Base-by-base conservation (phyloP, 1,140 invertebrate species). In the Diachasma alloeum region DNA sequence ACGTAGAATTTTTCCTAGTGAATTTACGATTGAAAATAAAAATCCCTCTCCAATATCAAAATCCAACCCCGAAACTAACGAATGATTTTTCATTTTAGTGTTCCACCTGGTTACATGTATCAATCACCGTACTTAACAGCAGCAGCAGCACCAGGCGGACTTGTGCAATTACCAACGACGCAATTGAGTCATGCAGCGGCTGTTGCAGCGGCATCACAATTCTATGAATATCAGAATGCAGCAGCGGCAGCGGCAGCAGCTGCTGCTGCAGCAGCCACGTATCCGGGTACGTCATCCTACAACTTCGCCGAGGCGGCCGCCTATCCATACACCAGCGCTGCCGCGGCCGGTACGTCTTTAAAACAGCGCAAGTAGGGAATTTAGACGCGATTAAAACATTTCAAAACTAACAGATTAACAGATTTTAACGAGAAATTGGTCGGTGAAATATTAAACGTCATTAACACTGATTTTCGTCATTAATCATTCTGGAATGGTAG, bases 31-130 rank as follows among this genome's bases (percentile, higher is more conserved):
- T 26, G 36, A 56, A 15, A 46, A 72, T 37, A 73, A 66, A 39
- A 56, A 70, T 53, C 10, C 2, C 22, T 67, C 59, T 42, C 2
- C 31, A 31, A 31, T 31, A 3, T 1, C 10, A 42, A 42, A 4
- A 42, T 11, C 1, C 4, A 42, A 42, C 9, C 3, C 9, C 3
- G 10, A 4, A 42, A 42, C 39, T 42, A 36, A 37, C 10, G 3
- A n/a, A 67, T 67, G 63, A 36, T 13, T 39, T 74, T 72, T 48
- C 37, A 68, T 77, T 84, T 91, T 91, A 77, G 94, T 85, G 91
- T 95, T 82, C 94, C 93, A 76, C 93, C 93, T 36, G 93, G 94
- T 13, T 95, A 95, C 87, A 91, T 95, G 87, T 95, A 95, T 85
- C 93, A 94, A 75, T 92, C 93, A 36, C 90, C 90, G 37, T 94